Evolutionary conservation across 64 coral and sea anemone species (phyloP), one percentile per base, ranked within the genome.

Genomic region (Stichodactyla helianthus): DNA sequence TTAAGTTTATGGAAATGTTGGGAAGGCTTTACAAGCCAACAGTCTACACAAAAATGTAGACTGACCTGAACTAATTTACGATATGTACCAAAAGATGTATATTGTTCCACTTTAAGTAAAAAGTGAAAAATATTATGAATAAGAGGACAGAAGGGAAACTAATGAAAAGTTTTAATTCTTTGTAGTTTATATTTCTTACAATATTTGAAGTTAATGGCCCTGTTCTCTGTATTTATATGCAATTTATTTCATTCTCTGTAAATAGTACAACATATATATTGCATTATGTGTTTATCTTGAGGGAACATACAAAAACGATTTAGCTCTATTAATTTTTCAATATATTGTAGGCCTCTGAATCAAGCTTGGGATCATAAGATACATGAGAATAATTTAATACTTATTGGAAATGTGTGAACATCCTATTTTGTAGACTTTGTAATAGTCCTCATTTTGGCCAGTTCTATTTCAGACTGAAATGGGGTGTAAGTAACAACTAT

Each of bases 151-250:
- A 85, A 85, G 50, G 64, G 53, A 15, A 84, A 60, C 17, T 44
- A n/a, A 57, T 18, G 13, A 84, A 13, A 31, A 55, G 18, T 20
- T 19, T 63, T 17, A 13, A 85, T 23, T 63, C 18, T 19, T 62
- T 62, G 83, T 50, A 58, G 50, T 51, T 28, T 85, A 5, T 63
- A 85, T 62, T 63, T 50, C 64, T 63, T 63, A 15, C n/a, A 63
- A 62, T 27, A 16, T 50, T 50, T 85, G 20, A 62, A 23, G 64
- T 57, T 14, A 59, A 59, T 35, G 64, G 6, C 6, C 14, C 27
- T 64, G 26, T 85, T 44, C 58, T 22, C 15, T 63, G 13, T 85
- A 63, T 85, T 85, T 85, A 85, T 85, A 16, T 7, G 13, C 2
- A 62, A 61, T 26, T 19, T 17, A 44, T 57, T 14, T n/a, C 18